Evolutionary conservation across 2,797 vertebrate species (phyloP), one percentile per base, ranked within the genome.

Genomic region (Hybognathus amarus): DNA sequence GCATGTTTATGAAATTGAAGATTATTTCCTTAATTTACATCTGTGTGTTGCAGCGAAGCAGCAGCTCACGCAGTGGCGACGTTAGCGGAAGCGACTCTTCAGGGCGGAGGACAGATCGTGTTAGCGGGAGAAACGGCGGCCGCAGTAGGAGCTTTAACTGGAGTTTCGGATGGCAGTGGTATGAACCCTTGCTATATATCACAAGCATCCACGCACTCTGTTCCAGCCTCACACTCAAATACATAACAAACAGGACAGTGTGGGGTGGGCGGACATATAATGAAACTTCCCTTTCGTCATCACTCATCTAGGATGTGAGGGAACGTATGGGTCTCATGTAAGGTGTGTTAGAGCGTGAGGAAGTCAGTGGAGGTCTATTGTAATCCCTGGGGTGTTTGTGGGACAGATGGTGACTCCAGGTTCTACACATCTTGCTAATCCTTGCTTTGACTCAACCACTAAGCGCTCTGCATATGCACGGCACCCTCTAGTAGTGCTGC

Each of bases 51-150:
- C 94, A 99, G 98, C 30, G 98, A 99, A 94, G 98, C 98, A 18
- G 98, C 97, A 0, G 98, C 98, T 79, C 98, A 99, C 11, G 98
- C 98, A 1, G 98, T 99, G 22, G 98, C 98, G 36, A 99, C 98
- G 0, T 89, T 99, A 89, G 98, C 98, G 0, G 98, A 99, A 91
- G 98, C 98, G 89, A 99, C 98, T 84, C 96, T 99, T 27, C 97
- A 99, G 90, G 97, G 98, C 0, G 98, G 98, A 83, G 98, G 98
- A 61, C 98, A 99, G 88, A 99, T 99, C 2, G 98, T 99, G 83
- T 93, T 99, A 86, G 97, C 98, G 1, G 96, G 96, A 42, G 98
- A 99, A 92, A 98, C 98, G 0, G 98, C 98, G 10, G 98, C 98
- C 20, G 98, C 98, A 0, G 97, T 99, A 0, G 98, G 98, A 89